Evolutionary conservation across 2,113 vertebrate species (phyloP).

Genomic region (Nibea albiflora): DNA sequence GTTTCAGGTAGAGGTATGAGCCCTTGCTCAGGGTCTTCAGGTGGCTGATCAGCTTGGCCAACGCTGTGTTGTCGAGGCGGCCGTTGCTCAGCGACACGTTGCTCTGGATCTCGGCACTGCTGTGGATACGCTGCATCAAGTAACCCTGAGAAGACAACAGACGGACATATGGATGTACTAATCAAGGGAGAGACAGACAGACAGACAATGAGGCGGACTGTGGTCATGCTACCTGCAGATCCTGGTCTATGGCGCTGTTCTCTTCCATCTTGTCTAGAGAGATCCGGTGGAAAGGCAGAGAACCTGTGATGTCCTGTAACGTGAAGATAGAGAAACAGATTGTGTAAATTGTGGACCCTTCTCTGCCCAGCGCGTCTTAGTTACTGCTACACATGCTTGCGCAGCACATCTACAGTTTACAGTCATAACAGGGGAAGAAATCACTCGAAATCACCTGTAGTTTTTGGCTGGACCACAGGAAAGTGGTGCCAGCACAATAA

Average conservation of each 20-base stretch:
- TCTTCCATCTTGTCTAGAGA: slow-evolving; percentile 95
- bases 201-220: neutral
- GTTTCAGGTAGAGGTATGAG: slow-evolving; percentile 96
- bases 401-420: no score
- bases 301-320: slow-evolving; percentile 92
- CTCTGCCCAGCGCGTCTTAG: no score
- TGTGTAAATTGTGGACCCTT: neutral
- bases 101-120: slow-evolving; percentile 97
- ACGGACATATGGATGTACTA: no score
- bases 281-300: slow-evolving; percentile 95
- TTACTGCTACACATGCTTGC: neutral
- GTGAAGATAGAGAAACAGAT: neutral
- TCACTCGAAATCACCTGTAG: neutral
- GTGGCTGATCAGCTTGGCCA: slow-evolving; percentile 95
- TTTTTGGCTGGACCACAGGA: neutral
- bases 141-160: slow-evolving; percentile 81
- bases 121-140: slow-evolving; percentile 95
- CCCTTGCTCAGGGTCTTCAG: slow-evolving; percentile 96
- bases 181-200: neutral
- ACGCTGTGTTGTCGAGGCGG: slow-evolving; percentile 95
- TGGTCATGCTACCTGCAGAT: slow-evolving; percentile 85
- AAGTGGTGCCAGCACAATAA: no score
- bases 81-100: slow-evolving; percentile 96
- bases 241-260: slow-evolving; percentile 95
- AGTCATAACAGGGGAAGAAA: neutral